Conservation (phyloP, 1,140 invertebrate genomes). For the Apis dorsata region DNA sequence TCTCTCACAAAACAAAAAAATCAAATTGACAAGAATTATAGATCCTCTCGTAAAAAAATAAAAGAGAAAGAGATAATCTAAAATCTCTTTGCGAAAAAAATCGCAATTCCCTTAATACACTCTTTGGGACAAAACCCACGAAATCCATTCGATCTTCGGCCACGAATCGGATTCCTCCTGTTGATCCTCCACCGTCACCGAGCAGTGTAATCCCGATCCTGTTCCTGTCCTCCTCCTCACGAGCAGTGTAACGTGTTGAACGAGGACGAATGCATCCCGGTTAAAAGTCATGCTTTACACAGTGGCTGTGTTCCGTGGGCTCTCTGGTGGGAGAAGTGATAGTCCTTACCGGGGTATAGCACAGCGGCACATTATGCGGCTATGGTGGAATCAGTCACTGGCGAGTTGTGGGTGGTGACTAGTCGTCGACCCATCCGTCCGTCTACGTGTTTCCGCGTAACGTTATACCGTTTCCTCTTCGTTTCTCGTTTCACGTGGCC, state of each 20-base stretch:
- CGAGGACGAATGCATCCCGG: slow-evolving; percentile 62
- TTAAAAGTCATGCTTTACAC: slow-evolving; percentile 73
- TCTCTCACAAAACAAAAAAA: too few species aligned
- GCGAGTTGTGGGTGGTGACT: slow-evolving; percentile 79
- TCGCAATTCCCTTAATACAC: too few species aligned
- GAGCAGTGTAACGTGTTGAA: slow-evolving; percentile 33
- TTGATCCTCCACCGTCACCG: not conserved
- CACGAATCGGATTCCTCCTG: not conserved
- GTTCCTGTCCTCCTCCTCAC: slow-evolving; percentile 24
- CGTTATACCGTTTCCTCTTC: slow-evolving; percentile 4
- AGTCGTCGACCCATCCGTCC: slow-evolving; percentile 71
- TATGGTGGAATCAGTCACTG: slow-evolving; percentile 79
- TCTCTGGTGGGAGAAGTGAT: slow-evolving; percentile 78
- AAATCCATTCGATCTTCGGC: too few species aligned
- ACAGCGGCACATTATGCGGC: slow-evolving; percentile 75
- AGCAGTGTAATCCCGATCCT: not conserved
- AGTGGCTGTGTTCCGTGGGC: slow-evolving; percentile 68
- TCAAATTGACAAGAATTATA: too few species aligned
- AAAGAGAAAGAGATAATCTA: too few species aligned
- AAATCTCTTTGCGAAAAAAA: too few species aligned
- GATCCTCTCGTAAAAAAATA: too few species aligned
- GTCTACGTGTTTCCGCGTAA: slow-evolving; percentile 53
- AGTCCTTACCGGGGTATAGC: slow-evolving; percentile 75
- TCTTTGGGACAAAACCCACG: too few species aligned
- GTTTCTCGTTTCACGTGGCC: slow-evolving; percentile 9